Base-by-base conservation (phyloP, 2,888 invertebrate genomes). In the Mythimna vitellina region DNA sequence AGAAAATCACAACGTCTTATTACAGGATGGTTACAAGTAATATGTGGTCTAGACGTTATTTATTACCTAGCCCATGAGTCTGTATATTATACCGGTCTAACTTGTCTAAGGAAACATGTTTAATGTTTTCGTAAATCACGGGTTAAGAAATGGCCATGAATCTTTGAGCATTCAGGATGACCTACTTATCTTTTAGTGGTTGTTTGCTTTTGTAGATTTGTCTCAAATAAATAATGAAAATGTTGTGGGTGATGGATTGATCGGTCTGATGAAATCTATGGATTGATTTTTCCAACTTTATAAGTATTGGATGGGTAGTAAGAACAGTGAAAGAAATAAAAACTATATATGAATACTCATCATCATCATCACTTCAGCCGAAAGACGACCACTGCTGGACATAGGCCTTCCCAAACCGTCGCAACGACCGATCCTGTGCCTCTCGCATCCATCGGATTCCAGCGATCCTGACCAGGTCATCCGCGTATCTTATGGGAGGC, bases 71-170 rank as follows among this genome's bases (percentile, higher is more conserved):
- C 20, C 64, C 64, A 56, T 79, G 72, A 67, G 67, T 70, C 76
- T 70, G 70, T 70, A 79, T 53, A 76, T 82, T 76, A 76, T n/a
- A n/a, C 20, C n/a, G 20, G 64, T 65, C 56, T 70, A 32, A 72
- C 61, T 73, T 67, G 66, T 63, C 67, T 25, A 3, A 46, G n/a
- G 53, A 56, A 81, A 78, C 61, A 74, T 79, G 76, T 68, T 78
- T 73, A 69, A 78, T 79, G 67, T 79, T 81, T 81, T 58, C 76
- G 62, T 79, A 79, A 81, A 81, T 78, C 68, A 70, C 46, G 64
- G 51, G 58, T 66, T 69, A 32, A 60, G 32, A 62, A 62, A 58
- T 29, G 22, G 64, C 17, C 22, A 56, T 69, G 68, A 64, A 81
- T 77, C 69, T 66, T 64, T 64, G 38, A 32, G 53, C 25, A 66